Evolutionary conservation across 2,888 invertebrate species (phyloP).

Genomic region (Eremobia ochroleuca): DNA sequence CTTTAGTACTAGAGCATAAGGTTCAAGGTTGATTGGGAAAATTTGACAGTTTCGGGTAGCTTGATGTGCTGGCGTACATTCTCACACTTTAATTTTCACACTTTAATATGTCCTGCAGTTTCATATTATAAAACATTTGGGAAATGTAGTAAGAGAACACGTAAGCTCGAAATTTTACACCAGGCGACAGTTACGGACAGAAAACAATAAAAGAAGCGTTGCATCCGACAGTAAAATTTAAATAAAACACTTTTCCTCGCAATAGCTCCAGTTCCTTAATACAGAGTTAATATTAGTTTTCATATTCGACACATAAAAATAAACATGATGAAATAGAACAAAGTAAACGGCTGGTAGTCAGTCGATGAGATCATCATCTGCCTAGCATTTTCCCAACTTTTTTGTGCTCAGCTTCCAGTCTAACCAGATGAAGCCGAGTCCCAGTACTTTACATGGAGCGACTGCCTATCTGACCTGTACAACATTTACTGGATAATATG

Average conservation of each 20-base stretch:
- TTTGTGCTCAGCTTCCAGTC: too few species aligned
- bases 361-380: neutral
- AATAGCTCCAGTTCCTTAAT: constrained; percentile 27
- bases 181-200: constrained; percentile 57
- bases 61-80: too few species aligned
- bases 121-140: constrained; percentile 43
- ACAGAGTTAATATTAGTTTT: constrained; percentile 21
- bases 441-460: neutral
- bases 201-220: constrained; percentile 63
- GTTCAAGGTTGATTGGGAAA: too few species aligned
- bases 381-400: neutral
- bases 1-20: too few species aligned
- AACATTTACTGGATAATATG: neutral
- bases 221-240: constrained; percentile 64
- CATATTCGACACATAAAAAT: constrained; percentile 2
- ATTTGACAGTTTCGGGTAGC: too few species aligned
- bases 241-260: constrained; percentile 65
- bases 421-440: neutral
- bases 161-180: constrained; percentile 62
- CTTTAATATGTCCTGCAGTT: constrained; percentile 5
- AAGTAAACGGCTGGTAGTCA: neutral
- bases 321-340: neutral
- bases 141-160: constrained; percentile 58
- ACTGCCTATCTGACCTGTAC: neutral
- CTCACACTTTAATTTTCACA: too few species aligned